Conservation (phyloP, 2,797 vertebrate species). For the Chelidonichthys spinosus region DNA sequence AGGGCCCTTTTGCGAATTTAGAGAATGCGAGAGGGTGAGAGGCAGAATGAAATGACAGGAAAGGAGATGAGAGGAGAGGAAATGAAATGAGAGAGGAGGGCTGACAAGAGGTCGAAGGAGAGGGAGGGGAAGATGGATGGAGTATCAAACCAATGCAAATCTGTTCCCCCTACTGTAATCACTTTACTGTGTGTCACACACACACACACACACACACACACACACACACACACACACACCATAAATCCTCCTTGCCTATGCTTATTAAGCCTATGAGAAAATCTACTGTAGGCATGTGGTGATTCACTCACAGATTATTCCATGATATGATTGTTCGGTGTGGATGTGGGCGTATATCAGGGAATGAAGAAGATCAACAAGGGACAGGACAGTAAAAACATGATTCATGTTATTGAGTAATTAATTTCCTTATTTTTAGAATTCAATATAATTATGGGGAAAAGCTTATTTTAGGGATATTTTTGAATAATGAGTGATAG, state of each 20-base stretch:
- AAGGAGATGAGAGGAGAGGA: constrained; percentile 42
- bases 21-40: not conserved
- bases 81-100: constrained; percentile 48
- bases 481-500: not conserved
- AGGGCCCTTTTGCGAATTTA: constrained; percentile 8
- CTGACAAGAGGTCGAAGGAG: constrained; percentile 43
- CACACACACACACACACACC: constrained; percentile 12
- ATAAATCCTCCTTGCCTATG: constrained; percentile 46
- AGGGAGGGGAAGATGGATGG: constrained; percentile 49
- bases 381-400: not conserved
- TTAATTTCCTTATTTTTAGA: constrained; percentile 14
- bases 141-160: constrained; percentile 73
- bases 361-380: constrained; percentile 1
- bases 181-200: constrained; percentile 40
- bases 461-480: constrained; percentile 5
- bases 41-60: constrained; percentile 31
- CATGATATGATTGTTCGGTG: constrained; percentile 55
- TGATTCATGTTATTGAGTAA: not conserved
- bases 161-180: constrained; percentile 53
- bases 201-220: constrained; percentile 12
- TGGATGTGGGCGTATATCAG: not conserved
- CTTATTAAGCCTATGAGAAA: constrained; percentile 53
- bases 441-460: constrained; percentile 9
- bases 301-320: constrained; percentile 61
- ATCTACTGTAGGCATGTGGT: constrained; percentile 42